Conservation (phyloP, 2,797 vertebrate genomes). For the Micropoecilia bifurca region DNA sequence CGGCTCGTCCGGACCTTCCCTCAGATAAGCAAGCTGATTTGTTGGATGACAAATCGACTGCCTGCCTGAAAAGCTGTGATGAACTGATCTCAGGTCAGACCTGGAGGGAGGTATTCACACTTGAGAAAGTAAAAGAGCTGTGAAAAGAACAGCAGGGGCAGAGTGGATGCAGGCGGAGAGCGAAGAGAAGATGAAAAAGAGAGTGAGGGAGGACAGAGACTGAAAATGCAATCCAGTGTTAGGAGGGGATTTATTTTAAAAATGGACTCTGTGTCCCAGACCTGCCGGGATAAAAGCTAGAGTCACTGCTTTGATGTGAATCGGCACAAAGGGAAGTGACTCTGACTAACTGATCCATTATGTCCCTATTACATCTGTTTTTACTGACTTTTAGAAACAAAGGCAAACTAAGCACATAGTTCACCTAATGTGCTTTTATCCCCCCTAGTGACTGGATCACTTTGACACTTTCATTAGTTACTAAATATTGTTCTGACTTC, state of each 20-base stretch:
- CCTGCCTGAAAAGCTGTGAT: conserved; percentile 20
- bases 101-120: conserved; percentile 7
- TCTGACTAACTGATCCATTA: conserved; percentile 20
- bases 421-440: background rate
- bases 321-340: conserved; percentile 35
- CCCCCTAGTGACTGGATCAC: background rate
- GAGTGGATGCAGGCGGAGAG: background rate
- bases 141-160: conserved; percentile 4
- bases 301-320: conserved; percentile 47
- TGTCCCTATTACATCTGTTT: conserved; percentile 14
- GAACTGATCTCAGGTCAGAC: conserved; percentile 12
- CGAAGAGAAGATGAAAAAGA: conserved; percentile 29
- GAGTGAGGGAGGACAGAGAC: conserved; percentile 30
- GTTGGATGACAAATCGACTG: background rate
- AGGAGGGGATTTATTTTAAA: conserved; percentile 48
- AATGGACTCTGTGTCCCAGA: conserved; percentile 24
- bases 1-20: conserved; percentile 7
- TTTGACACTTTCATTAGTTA: background rate
- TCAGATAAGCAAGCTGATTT: conserved; percentile 15
- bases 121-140: conserved; percentile 10
- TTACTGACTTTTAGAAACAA: background rate
- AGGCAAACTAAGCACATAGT: conserved; percentile 20
- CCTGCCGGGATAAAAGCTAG: conserved; percentile 36
- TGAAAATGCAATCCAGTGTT: conserved; percentile 38
- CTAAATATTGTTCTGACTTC: conserved; percentile 11